Evolutionary conservation across 1,140 invertebrate species (phyloP), one percentile per base, ranked within the genome.

Genomic region (Scaptomyza graminum): DNA sequence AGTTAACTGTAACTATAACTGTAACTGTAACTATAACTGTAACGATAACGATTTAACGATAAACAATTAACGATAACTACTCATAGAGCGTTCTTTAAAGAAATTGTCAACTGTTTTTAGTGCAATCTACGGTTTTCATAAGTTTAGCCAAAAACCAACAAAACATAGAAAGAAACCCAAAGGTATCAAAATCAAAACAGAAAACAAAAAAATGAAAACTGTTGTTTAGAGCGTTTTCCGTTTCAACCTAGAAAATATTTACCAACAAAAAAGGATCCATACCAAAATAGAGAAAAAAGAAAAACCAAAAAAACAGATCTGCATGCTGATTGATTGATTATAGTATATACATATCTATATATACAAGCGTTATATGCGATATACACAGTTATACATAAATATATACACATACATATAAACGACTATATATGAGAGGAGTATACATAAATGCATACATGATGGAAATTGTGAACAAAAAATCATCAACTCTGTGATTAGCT

Each of bases 401-500:
- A 69, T 49, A 72, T 39, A 73, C 16, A 31, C 6, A 31, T 25
- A 25, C 25, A 25, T 51, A 63, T 71, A 74, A 57, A 39, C 37
- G 37, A 39, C 37, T 39, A 72, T 78, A 73, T 69, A 73, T 69
- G n/a, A 79, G 65, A 74, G 63, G 65, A 72, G 74, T 76, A 66
- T 87, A 71, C 63, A 41, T 41, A 41, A 12, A 73, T 70, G 71
- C 57, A 60, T 57, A 78, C 62, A 83, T 76, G 73, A 84, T 89
- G 81, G 66, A 81, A 85, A 88, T 80, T 89, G 85, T 84, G 70
- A 89, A 90, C 64, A 77, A 87, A 87, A 77, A 83, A 90, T 90
- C 87, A 90, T 90, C 87, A 90, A 90, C 88, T 90, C 87, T 90
- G 87, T 90, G 87, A 90, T 90, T 90, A 90, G 87, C 79, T 90